Base-by-base conservation (phyloP, 2,113 vertebrate species). In the Psilopogon haemacephalus region DNA sequence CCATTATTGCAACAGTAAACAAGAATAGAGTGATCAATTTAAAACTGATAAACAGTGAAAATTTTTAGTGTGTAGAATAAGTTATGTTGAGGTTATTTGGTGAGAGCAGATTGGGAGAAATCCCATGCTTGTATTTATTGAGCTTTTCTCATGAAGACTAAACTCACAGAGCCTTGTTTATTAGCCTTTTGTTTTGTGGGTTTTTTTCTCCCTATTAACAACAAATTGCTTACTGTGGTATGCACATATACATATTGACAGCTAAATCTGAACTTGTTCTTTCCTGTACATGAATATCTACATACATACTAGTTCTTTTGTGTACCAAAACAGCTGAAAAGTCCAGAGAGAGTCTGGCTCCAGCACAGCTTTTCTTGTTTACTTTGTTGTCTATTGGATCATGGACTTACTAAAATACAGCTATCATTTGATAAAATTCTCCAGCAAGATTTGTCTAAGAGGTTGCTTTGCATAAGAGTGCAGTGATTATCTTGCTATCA, bases 1-100 rank as follows among this genome's bases (percentile, higher is more conserved):
- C 48, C 7, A 1, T 76, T 92, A 82, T 79, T 96, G 77, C 86
- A 92, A 54, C 24, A 65, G 67, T 90, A 89, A 89, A 84, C 67
- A 95, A 81, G 70, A 90, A 92, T 81, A 70, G 26, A 59, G 67
- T 4, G 20, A 95, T 96, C 91, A 82, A 92, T 94, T 91, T 92
- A 92, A 95, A 95, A 92, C 54, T 59, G 74, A 94, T 94, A 80
- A 88, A 60, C 15, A 44, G 54, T 27, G 62, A 90, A 90, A 50
- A 90, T 69, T 75, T 91, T 89, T 59, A 38, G 40, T 72, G 16
- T 5, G 15, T 70, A 82, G 50, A 92, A 58, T 95, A 95, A 87
- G 37, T 77, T 95, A 69, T 44, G 40, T 65, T 89, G 62, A 88
- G 70, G 19, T 94, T 88, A 70, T 86, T 67, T 86, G 55, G 38